phyloP scores from a whole-genome alignment of 2,797 vertebrate species.

The Phyllotis vaccarum region DNA sequence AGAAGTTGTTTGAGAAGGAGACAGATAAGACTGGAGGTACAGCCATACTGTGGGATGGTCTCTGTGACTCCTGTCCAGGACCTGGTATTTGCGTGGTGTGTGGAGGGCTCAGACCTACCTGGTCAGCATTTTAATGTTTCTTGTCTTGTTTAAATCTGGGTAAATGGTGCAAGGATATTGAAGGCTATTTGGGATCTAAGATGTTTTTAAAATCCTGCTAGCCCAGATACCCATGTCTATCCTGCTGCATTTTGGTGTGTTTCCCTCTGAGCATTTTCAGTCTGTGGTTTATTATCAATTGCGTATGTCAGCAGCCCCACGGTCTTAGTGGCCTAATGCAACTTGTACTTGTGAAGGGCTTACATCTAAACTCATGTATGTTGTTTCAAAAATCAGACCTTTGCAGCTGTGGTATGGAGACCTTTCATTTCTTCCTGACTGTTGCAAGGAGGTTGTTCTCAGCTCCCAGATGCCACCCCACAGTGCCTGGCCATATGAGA shows the following conservation, averaged over 20 bases:
- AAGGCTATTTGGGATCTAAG: background rate
- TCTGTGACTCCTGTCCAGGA: background rate
- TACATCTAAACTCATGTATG: background rate
- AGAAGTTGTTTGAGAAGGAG: slow-evolving; percentile 57
- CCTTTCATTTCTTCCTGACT: background rate
- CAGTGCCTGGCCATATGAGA: background rate
- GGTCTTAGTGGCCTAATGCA: background rate
- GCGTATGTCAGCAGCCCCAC: background rate
- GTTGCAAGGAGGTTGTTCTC: background rate
- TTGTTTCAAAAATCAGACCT: background rate
- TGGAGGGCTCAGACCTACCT: background rate
- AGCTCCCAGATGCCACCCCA: background rate
- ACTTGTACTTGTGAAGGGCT: background rate
- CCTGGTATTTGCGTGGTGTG: background rate
- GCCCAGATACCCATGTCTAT: background rate
- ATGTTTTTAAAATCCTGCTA: background rate
- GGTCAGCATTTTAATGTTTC: background rate
- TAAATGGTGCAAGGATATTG: background rate
- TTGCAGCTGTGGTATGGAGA: background rate
- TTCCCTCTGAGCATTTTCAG: background rate
- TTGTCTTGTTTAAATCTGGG: slow-evolving; percentile 15
- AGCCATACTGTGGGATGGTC: background rate
- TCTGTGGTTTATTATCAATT: background rate
- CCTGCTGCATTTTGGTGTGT: background rate
- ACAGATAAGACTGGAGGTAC: slow-evolving; percentile 41